Evolutionary conservation across 2,113 vertebrate genomes (phyloP).

Genomic region (Aptenodytes forsteri): DNA sequence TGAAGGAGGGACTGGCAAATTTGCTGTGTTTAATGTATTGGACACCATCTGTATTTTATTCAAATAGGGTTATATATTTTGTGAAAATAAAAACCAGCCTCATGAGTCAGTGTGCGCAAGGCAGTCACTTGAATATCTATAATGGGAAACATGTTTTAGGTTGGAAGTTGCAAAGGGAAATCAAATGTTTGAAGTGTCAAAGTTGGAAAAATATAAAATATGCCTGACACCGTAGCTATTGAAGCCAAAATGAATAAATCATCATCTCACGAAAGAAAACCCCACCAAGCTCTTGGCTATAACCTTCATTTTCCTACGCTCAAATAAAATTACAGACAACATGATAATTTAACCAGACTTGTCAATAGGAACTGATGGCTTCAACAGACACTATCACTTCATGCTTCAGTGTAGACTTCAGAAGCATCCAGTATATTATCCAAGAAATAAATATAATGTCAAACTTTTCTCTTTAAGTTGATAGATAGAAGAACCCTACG

Average conservation of each 20-base stretch:
- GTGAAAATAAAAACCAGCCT: slow-evolving; percentile 75
- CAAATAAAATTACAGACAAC: slow-evolving; percentile 76
- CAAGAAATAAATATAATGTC: slow-evolving; percentile 53
- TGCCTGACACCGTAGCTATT: slow-evolving; percentile 69
- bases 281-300: slow-evolving; percentile 75
- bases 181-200: slow-evolving; percentile 78
- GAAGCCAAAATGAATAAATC: slow-evolving; percentile 78
- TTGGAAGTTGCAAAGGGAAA: slow-evolving; percentile 77
- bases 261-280: slow-evolving; percentile 74
- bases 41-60: slow-evolving; percentile 79
- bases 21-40: slow-evolving; percentile 66
- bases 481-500: neutral
- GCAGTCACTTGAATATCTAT: slow-evolving; percentile 71
- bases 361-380: slow-evolving; percentile 74
- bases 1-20: slow-evolving; percentile 64
- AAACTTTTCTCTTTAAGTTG: slow-evolving; percentile 30
- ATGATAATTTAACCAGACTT: slow-evolving; percentile 79
- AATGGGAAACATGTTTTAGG: slow-evolving; percentile 77
- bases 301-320: slow-evolving; percentile 73
- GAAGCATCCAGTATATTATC: slow-evolving; percentile 54
- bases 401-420: slow-evolving; percentile 25
- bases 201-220: slow-evolving; percentile 75
- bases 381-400: slow-evolving; percentile 68
- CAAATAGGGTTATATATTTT: slow-evolving; percentile 76
- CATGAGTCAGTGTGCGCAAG: slow-evolving; percentile 67